phyloP scores from a whole-genome alignment of 2,797 vertebrate species.

The Propithecus deckenii region DNA sequence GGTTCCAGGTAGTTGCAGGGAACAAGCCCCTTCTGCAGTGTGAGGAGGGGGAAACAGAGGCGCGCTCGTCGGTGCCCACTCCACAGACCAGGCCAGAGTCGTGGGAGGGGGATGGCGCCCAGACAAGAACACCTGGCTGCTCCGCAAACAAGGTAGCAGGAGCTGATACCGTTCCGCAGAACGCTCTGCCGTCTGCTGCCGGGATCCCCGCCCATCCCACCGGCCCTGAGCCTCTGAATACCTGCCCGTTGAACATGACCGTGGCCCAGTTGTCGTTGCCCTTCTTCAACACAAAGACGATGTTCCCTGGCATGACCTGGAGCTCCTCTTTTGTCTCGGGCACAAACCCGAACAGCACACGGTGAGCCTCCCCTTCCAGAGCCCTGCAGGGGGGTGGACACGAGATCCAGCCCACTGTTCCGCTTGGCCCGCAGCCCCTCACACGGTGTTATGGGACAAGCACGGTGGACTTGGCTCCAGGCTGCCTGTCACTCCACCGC shows the following conservation, averaged over 20 bases:
- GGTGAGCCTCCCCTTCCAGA: slow-evolving; percentile 93
- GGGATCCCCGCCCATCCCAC: background rate
- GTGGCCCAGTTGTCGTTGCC: slow-evolving; percentile 96
- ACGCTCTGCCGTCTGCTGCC: background rate
- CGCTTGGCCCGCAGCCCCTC: background rate
- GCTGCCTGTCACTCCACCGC: background rate
- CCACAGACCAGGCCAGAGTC: background rate
- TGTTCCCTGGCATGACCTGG: slow-evolving; percentile 94
- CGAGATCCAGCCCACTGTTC: background rate
- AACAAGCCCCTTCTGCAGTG: slow-evolving; percentile 92
- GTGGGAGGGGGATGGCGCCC: rapidly evolving
- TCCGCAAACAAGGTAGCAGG: background rate
- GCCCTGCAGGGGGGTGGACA: slow-evolving; percentile 83
- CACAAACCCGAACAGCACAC: slow-evolving; percentile 93
- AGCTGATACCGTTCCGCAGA: rapidly evolving
- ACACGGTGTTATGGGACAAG: rapidly evolving
- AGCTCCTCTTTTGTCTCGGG: slow-evolving; percentile 93
- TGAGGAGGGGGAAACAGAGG: background rate
- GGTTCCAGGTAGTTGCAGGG: slow-evolving; percentile 96
- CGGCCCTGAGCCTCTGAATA: slow-evolving; percentile 52
- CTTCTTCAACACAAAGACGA: slow-evolving; percentile 96
- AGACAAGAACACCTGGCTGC: rapidly evolving
- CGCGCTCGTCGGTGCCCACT: rapidly evolving
- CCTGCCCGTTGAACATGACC: slow-evolving; percentile 96
- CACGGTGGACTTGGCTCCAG: background rate